Evolutionary conservation across 2,888 invertebrate genomes (phyloP).

Genomic region (Pristionchus arcanus): DNA sequence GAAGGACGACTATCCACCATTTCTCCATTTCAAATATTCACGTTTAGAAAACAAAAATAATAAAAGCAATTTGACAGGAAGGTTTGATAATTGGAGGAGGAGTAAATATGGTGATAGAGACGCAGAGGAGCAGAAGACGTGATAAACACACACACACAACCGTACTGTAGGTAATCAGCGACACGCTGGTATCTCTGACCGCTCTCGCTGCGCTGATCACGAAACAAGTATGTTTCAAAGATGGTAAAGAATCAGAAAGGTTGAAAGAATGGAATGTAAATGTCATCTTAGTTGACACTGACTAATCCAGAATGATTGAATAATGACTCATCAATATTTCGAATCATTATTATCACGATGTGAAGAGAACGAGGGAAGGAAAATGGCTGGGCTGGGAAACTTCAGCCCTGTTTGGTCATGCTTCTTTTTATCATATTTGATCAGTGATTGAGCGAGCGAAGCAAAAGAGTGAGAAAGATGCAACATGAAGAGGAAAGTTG

Average conservation of each 20-base stretch:
- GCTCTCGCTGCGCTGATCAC: constrained; percentile 10
- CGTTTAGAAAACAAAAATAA: background rate
- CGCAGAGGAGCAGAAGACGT: constrained; percentile 41
- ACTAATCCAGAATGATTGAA: constrained; percentile 22
- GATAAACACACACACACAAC: constrained; percentile 34
- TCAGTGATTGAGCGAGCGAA: constrained; percentile 11
- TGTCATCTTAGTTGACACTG: background rate
- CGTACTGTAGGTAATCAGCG: constrained; percentile 44
- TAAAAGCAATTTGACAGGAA: background rate
- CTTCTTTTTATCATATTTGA: constrained; percentile 46
- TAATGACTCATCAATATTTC: background rate
- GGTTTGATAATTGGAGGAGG: background rate
- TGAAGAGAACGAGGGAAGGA: background rate
- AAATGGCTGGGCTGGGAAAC: background rate
- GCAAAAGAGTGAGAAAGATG: constrained; percentile 3
- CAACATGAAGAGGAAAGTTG: constrained; percentile 16
- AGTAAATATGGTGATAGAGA: constrained; percentile 33
- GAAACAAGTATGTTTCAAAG: background rate
- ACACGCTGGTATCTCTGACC: constrained; percentile 12
- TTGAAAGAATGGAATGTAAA: background rate
- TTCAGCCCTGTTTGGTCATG: constrained; percentile 37
- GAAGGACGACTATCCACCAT: background rate
- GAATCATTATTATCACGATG: constrained; percentile 1
- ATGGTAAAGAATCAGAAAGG: background rate
- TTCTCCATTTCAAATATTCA: background rate